Evolutionary conservation across 2,888 invertebrate genomes (phyloP), one percentile per base, ranked within the genome.

Genomic region (Trissolcus brochymenae): DNA sequence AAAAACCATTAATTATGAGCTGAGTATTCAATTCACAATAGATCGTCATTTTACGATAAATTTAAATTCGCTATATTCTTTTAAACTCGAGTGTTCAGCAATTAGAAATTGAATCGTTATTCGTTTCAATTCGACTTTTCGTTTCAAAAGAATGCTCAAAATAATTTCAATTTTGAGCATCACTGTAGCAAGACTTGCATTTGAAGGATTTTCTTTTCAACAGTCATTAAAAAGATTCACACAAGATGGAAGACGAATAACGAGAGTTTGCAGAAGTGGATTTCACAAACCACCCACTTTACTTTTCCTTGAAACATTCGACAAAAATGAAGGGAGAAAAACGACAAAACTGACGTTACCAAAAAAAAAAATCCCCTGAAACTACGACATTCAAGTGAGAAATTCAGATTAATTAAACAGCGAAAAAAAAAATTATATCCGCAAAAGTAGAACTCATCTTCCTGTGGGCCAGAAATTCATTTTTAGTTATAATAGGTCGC

Each of bases 211-310:
- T 35, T 35, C 54, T n/a, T 16, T 62, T 62, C 43, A 16, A 43
- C 19, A 54, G 62, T 19, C 25, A 54, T 54, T 62, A 62, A 62
- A 54, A 54, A 54, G 54, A 54, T 53, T 17, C 54, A 54, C 43
- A 43, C 62, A 14, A n/a, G 51, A 13, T 14, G 49, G 17, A 29
- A 40, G 51, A 53, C 61, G 51, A 62, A 53, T 62, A 43, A 62
- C 53, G 53, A 62, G 54, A 35, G 35, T 54, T 62, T 11, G 54
- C 13, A 43, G 43, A 53, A 54, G 54, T 54, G 62, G 53, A 43
- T 43, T 14, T 54, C 43, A 25, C 53, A 62, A 25, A 41, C 54
- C 16, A 17, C 43, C 17, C 35, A 25, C 43, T 54, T 41, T 25
- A 54, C 35, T 51, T 61, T 14, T 51, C 6, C 19, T 43, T 53